Evolutionary conservation across 2,797 vertebrate species (phyloP), one percentile per base, ranked within the genome.

Genomic region (Decapterus maruadsi): DNA sequence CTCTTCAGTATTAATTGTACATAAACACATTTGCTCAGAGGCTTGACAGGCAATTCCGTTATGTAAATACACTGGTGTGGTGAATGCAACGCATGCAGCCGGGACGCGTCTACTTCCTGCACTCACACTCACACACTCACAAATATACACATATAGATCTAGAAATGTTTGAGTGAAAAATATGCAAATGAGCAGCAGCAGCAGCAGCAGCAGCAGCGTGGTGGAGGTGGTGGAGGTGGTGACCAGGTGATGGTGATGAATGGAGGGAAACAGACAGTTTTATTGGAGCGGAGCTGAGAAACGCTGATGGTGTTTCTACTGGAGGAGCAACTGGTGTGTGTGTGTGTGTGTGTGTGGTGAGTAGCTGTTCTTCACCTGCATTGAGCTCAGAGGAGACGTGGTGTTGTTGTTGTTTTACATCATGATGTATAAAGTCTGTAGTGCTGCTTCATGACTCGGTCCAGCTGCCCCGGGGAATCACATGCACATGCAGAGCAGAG

Each of bases 21-120:
- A 63, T 53, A 59, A 72, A 81, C 70, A 70, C 62, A 65, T 77
- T 83, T 68, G 46, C 72, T 77, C 14, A 53, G 65, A 81, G 65
- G 65, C 62, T 43, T 58, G 57, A 77, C 55, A 58, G 54, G 61
- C 46, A 55, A 2, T 46, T 61, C 60, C 58, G 61, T 80, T 88
- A 67, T 83, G 88, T 78, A 85, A 86, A 85, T 75, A 72, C 14
- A 4, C 42, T 62, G 53, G 45, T 68, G 42, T 60, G 50, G 64
- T 72, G 43, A 73, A 66, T 61, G 17, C 56, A 73, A 66, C 59
- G 17, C 56, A 48, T 56, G 55, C 59, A 36, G 55, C 72, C 67
- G 50, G n/a, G 54, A 62, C 60, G 20, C 60, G 20, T 82, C 14
- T 43, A 36, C 60, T 58, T 61, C 42, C 40, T 43, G 31, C 6